Evolutionary conservation across 2,888 invertebrate species (phyloP), one percentile per base, ranked within the genome.

Genomic region (Parascotia fuliginaria): DNA sequence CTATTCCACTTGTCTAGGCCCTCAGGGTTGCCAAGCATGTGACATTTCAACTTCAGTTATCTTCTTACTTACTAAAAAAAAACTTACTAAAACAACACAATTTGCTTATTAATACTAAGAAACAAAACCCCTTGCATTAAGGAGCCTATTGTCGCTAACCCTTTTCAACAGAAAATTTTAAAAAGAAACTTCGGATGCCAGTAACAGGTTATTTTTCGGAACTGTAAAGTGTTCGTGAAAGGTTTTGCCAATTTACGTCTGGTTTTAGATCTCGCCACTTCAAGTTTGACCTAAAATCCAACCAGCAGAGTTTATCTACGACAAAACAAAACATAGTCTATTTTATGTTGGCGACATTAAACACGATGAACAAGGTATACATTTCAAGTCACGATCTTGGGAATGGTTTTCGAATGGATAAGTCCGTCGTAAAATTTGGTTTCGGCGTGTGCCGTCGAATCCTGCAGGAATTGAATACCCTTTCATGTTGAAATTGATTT

Each of bases 401-500:
- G 29, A 51, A 57, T 53, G 48, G 33, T 38, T 52, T 54, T 46
- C 44, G 27, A 53, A 50, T 42, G 40, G 42, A 56, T 46, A 32
- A 7, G 7, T 24, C 7, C 7, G 6, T 24, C 24, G 24, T 24
- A 19, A 19, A 19, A 6, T 24, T 24, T 24, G 1, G 24, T 6
- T 24, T 24, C 24, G 7, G 24, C 7, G 24, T 24, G 7, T 24
- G 24, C 4, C 7, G 24, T 6, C 3, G 5, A 19, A 19, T 19
- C 3, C 5, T 5, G 19, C 19, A 2, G 19, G 3, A 5, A 19
- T 19, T 19, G 19, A 19, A 19, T 19, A 19, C 5, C 6, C 6
- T 3, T 31, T 32, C 1, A n/a, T n/a, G n/a, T n/a, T n/a, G n/a
- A n/a, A n/a, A n/a, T n/a, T n/a, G n/a, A n/a, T n/a, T n/a, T n/a